Conservation (phyloP, 2,888 invertebrate genomes). For the Agelastica alni region DNA sequence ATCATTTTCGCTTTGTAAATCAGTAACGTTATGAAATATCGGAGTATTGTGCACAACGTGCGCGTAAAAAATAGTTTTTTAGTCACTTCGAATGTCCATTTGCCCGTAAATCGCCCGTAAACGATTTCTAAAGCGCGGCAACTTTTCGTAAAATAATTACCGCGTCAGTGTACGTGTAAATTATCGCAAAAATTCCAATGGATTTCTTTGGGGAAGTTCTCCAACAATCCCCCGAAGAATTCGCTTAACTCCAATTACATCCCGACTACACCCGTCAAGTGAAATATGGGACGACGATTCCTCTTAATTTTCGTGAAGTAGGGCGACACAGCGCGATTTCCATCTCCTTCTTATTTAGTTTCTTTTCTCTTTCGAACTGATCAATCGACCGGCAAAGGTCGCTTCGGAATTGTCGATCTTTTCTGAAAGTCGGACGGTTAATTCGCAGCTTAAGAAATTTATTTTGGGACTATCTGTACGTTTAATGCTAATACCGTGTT, state of each 20-base stretch:
- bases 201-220: slow-evolving; percentile 7
- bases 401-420: too few species aligned
- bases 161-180: slow-evolving; percentile 8
- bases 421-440: too few species aligned
- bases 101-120: background rate
- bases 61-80: too few species aligned
- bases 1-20: too few species aligned
- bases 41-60: too few species aligned
- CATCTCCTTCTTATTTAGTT: background rate
- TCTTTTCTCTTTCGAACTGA: background rate
- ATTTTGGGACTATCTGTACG: too few species aligned
- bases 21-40: too few species aligned
- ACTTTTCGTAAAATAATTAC: slow-evolving; percentile 5
- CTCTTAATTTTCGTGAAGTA: slow-evolving; percentile 9
- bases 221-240: slow-evolving; percentile 9
- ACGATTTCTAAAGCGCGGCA: background rate
- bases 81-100: too few species aligned
- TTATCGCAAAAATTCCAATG: slow-evolving; percentile 10
- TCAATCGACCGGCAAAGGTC: background rate
- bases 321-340: background rate
- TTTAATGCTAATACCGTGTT: too few species aligned
- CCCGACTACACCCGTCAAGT: slow-evolving; percentile 10
- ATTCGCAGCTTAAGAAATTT: too few species aligned
- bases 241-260: slow-evolving; percentile 10
- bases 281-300: slow-evolving; percentile 11